Evolutionary conservation across 2,888 invertebrate genomes (phyloP).

Genomic region (Globia sparganii): DNA sequence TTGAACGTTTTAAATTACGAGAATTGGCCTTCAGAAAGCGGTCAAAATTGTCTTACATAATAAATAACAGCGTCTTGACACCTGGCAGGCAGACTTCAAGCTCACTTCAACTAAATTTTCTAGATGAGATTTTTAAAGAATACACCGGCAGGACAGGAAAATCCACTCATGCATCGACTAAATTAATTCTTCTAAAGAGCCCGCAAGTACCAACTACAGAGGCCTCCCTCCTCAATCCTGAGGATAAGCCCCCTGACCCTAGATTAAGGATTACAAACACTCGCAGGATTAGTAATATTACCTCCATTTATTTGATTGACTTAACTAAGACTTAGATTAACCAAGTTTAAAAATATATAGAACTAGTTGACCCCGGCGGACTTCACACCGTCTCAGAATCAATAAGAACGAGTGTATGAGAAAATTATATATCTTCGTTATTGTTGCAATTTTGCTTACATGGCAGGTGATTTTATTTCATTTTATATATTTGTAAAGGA

Average conservation of each 20-base stretch:
- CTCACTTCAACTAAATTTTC: background rate
- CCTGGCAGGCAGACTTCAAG: no score
- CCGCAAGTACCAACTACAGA: background rate
- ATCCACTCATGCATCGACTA: background rate
- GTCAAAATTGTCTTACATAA: no score
- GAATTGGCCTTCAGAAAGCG: no score
- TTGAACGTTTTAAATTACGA: no score
- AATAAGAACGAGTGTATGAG: no score
- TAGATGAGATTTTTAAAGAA: background rate
- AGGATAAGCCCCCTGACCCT: constrained; percentile 25
- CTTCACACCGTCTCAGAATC: no score
- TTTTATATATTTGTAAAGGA: no score
- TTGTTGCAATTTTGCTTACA: no score
- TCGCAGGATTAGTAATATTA: constrained; percentile 30
- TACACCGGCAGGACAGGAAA: background rate
- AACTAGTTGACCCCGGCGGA: no score
- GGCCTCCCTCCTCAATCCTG: background rate
- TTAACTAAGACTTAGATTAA: constrained; percentile 22
- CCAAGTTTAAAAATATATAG: background rate
- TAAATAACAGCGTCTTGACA: no score
- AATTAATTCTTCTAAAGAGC: background rate
- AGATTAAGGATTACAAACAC: constrained; percentile 32
- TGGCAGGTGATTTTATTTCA: no score
- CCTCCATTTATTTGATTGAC: constrained; percentile 31
- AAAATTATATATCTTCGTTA: no score